Base-by-base conservation (phyloP, 2,888 invertebrate genomes). In the Euspilapteryx auroguttella region DNA sequence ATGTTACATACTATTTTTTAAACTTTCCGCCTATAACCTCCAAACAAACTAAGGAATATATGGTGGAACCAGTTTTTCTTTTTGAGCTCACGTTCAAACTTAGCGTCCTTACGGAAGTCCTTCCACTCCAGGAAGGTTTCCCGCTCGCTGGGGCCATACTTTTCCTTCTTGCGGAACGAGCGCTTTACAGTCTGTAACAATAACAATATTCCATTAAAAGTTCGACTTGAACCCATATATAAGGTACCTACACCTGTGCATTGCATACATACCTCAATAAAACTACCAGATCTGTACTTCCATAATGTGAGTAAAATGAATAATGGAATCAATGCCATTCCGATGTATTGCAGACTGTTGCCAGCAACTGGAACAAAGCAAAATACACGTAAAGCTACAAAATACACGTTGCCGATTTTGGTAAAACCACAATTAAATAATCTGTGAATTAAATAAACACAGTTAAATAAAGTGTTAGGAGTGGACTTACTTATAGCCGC, bases 401-500 rank as follows among this genome's bases (percentile, higher is more conserved):
- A n/a, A n/a, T n/a, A n/a, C n/a, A n/a, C n/a, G n/a, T n/a, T n/a
- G n/a, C n/a, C n/a, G n/a, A n/a, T n/a, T n/a, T n/a, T n/a, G n/a
- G n/a, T n/a, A n/a, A n/a, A n/a, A n/a, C n/a, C n/a, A n/a, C n/a
- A n/a, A n/a, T n/a, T n/a, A n/a, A n/a, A n/a, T n/a, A n/a, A n/a
- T n/a, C n/a, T n/a, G n/a, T n/a, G n/a, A n/a, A n/a, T n/a, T n/a
- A n/a, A n/a, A n/a, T n/a, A n/a, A n/a, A n/a, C n/a, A n/a, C n/a
- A n/a, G n/a, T n/a, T n/a, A n/a, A n/a, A n/a, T n/a, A n/a, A n/a
- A n/a, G n/a, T n/a, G n/a, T n/a, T n/a, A n/a, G n/a, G n/a, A n/a
- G n/a, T 7, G 21, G 13, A 27, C 65, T 62, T 57, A 86, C 86
- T 71, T 40, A 81, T 79, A 2, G 81, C 83, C 45, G 61, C 73